Base-by-base conservation (phyloP, 2,113 vertebrate species). In the Numenius arquata region DNA sequence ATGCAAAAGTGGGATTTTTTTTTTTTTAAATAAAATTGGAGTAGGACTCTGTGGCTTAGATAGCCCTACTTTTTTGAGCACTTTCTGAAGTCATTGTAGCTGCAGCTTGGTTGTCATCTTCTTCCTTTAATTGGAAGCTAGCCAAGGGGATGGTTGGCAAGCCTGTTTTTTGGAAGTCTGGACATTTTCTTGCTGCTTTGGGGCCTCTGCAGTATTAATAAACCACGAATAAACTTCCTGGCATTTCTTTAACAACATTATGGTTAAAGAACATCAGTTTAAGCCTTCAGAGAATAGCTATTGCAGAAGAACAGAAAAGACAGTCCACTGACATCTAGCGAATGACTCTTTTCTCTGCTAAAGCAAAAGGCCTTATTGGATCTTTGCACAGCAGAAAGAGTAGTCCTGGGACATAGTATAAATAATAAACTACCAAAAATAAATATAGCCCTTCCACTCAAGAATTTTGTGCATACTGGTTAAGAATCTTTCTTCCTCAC, bases 151-250 rank as follows among this genome's bases (percentile, higher is more conserved):
- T 6, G 70, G 62, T 80, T 96, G 92, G 84, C 76, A 85, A 91
- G 53, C 38, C 84, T 94, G 53, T 32, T 87, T 89, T 95, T 95
- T 95, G 88, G 85, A 96, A 85, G 50, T 89, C 86, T 95, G 94
- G 91, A 47, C 47, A 67, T 95, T 86, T 70, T 95, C 91, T 92
- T 94, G 81, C 74, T 95, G 89, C 71, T 88, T 56, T 94, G 71
- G 55, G 81, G 55, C 62, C 84, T 95, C 87, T 91, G 89, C 89
- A 95, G 89, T 88, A 94, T 95, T 96, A 96, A 94, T 93, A 96
- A 95, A 73, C 73, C 74, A 89, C 9, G 10, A 91, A 95, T 91
- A 94, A 96, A 94, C 87, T 96, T 96, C 81, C 93, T 94, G 95
- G 74, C 67, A 83, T 95, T 95, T 95, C 67, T 94, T 91, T 95